A percentile compares a stretch with the other conserved stretches of the same genome.
Conservation (phyloP, 2,113 vertebrate species). For the Macrotus californicus region DNA sequence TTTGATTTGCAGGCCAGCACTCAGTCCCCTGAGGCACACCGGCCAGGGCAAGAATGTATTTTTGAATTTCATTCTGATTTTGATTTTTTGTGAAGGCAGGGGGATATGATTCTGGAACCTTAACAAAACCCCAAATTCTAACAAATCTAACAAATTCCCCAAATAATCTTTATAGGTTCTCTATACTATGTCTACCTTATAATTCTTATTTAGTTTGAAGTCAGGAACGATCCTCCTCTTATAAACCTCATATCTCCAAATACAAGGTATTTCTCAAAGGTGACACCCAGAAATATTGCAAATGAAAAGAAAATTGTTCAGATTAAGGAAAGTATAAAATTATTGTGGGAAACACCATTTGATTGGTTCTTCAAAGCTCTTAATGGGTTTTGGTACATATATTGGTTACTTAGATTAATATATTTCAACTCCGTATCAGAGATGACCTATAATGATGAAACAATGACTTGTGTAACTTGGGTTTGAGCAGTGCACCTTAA, state of each 20-base stretch:
- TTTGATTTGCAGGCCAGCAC: too few species aligned
- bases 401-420: background rate
- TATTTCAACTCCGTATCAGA: background rate
- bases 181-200: background rate
- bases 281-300: background rate
- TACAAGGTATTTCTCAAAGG: background rate
- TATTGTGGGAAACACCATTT: background rate
- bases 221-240: background rate
- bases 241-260: background rate
- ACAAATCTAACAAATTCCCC: background rate
- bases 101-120: background rate
- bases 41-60: too few species aligned
- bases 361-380: background rate
- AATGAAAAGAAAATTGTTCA: background rate
- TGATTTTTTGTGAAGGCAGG: background rate
- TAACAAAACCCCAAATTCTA: background rate
- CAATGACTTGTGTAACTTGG: background rate
- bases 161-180: background rate
- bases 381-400: background rate
- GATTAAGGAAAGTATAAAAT: background rate
- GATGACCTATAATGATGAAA: background rate
- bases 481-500: background rate
- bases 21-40: too few species aligned
- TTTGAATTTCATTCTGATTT: background rate
- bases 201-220: background rate